Evolutionary conservation across 2,797 vertebrate genomes (phyloP).

Genomic region (Smutsia gigantea): DNA sequence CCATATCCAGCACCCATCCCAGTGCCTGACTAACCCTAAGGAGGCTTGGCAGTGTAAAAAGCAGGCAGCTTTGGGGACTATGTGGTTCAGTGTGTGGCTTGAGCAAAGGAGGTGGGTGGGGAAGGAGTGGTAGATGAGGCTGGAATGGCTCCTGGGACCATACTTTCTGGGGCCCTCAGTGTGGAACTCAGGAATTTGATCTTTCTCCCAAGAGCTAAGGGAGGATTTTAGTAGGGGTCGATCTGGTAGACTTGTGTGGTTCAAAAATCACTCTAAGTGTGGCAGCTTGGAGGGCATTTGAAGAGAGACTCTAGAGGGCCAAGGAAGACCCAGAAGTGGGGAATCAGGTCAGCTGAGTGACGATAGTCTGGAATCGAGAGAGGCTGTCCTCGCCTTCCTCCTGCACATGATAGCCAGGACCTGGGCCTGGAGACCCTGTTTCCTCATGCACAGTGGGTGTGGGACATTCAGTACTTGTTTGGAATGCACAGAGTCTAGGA

Average conservation of each 20-base stretch:
- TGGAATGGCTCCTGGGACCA: background rate
- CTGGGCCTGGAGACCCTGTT: background rate
- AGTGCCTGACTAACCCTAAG: rapidly evolving
- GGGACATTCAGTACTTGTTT: background rate
- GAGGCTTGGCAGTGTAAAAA: rapidly evolving
- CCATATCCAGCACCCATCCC: rapidly evolving
- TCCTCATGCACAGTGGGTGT: rapidly evolving
- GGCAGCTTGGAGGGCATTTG: rapidly evolving
- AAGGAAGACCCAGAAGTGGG: rapidly evolving
- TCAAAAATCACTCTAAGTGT: rapidly evolving
- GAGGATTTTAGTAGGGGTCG: no score
- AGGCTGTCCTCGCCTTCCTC: rapidly evolving
- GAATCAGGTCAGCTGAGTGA: background rate
- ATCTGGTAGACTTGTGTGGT: background rate
- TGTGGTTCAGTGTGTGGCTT: background rate
- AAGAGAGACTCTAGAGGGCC: background rate
- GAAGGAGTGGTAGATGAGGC: rapidly evolving
- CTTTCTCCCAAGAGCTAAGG: background rate
- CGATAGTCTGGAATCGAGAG: rapidly evolving
- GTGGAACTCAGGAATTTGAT: background rate
- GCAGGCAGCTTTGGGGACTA: background rate
- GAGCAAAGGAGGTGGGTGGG: background rate
- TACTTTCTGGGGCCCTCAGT: background rate
- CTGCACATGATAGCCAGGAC: rapidly evolving
- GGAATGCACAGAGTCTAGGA: background rate